phyloP scores from a whole-genome alignment of 1,140 invertebrate genomes.

The Drosophila seguyi region DNA sequence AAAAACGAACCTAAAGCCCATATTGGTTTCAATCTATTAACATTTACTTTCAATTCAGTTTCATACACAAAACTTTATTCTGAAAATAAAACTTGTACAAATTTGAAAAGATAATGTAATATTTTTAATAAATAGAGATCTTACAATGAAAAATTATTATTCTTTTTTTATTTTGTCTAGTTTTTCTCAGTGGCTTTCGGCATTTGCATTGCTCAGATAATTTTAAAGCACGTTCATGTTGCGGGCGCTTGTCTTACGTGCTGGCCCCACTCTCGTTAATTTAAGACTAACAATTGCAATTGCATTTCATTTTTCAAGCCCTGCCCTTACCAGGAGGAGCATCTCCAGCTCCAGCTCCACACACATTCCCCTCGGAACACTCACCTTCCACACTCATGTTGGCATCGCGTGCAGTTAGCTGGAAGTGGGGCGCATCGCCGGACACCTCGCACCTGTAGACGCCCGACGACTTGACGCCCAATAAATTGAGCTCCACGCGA shows the following conservation, averaged over 20 bases:
- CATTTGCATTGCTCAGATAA: slow-evolving; percentile 32
- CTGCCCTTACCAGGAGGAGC: slow-evolving; percentile 82
- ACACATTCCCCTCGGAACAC: slow-evolving; percentile 43
- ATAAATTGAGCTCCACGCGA: slow-evolving; percentile 86
- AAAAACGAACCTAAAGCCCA: not conserved
- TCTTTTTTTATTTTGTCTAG: not conserved
- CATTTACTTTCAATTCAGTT: not conserved
- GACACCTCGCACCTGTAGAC: slow-evolving; percentile 88
- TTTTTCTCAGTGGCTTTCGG: not conserved
- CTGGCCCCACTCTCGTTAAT: slow-evolving; percentile 52
- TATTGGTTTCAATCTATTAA: not conserved
- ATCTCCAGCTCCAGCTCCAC: not conserved
- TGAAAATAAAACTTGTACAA: not conserved
- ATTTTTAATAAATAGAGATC: not conserved
- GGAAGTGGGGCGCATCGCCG: slow-evolving; percentile 88
- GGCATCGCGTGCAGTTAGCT: slow-evolving; percentile 86
- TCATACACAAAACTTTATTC: not conserved
- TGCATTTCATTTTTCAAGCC: slow-evolving; percentile 63
- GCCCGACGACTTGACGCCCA: slow-evolving; percentile 86
- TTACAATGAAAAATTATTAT: too few species aligned
- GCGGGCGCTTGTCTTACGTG: slow-evolving; percentile 7
- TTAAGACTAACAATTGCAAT: slow-evolving; percentile 77
- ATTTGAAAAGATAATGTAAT: not conserved
- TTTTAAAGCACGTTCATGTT: slow-evolving; percentile 26
- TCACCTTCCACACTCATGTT: slow-evolving; percentile 88